phyloP scores from a whole-genome alignment of 2,113 vertebrate genomes.

The Ophiodon elongatus region DNA sequence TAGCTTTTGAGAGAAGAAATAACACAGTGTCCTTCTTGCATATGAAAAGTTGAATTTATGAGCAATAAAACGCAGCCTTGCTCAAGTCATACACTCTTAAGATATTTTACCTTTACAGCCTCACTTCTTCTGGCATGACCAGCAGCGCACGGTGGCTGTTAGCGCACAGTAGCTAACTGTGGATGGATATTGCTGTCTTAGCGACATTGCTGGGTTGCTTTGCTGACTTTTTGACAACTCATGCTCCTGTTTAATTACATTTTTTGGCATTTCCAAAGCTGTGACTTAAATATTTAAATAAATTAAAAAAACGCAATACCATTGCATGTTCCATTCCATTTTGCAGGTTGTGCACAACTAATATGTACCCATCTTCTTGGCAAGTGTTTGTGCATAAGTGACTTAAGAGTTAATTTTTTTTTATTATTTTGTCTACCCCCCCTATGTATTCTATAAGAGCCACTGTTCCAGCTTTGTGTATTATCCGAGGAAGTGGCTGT shows the following conservation, averaged over 20 bases:
- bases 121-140: constrained; percentile 3
- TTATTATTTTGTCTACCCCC: not conserved
- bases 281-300: not conserved
- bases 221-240: not conserved
- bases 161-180: not conserved
- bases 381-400: not conserved
- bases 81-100: constrained; percentile 5
- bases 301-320: not conserved
- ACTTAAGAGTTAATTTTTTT: not conserved
- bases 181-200: not conserved
- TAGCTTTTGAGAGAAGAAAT: constrained; percentile 35
- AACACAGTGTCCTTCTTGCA: not conserved
- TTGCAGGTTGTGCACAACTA: not conserved
- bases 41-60: constrained; percentile 32
- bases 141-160: not conserved
- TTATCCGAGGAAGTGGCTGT: constrained; percentile 61
- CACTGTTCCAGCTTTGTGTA: constrained; percentile 34
- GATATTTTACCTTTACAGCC: not conserved
- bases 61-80: constrained; percentile 12
- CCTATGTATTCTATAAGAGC: constrained; percentile 6
- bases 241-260: not conserved
- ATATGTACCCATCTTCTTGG: not conserved
- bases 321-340: not conserved
- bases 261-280: not conserved
- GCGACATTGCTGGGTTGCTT: not conserved